A percentile compares a stretch with the other conserved stretches of the same genome.
Evolutionary conservation across 2,888 invertebrate species (phyloP).

Genomic region (Macaria liturata): DNA sequence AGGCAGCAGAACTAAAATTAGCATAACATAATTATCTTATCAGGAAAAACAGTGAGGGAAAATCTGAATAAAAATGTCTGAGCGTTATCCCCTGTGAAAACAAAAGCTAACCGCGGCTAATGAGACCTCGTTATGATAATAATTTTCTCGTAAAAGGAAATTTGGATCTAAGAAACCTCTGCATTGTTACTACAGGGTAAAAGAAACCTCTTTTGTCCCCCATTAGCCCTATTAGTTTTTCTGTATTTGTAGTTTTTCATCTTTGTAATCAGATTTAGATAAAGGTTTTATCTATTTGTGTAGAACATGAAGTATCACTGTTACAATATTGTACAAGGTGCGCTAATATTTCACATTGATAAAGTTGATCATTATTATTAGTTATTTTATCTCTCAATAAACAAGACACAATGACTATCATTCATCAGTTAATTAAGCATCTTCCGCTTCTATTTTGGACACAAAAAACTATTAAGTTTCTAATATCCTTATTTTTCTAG

Average conservation of each 20-base stretch:
- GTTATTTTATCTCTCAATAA: too few species aligned
- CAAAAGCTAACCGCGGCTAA: conserved; percentile 61
- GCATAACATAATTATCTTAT: conserved; percentile 66
- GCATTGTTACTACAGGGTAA: conserved; percentile 23
- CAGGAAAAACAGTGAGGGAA: conserved; percentile 46
- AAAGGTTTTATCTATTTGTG: too few species aligned
- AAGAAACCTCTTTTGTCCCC: conserved; percentile 6
- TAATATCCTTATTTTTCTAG: too few species aligned
- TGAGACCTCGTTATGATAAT: conserved; percentile 63
- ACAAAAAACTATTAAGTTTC: too few species aligned
- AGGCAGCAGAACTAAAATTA: conserved; percentile 51
- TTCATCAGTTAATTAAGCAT: too few species aligned
- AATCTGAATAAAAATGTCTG: conserved; percentile 40
- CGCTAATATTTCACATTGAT: too few species aligned
- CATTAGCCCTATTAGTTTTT: conserved; percentile 7
- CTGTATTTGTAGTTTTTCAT: background rate
- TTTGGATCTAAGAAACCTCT: conserved; percentile 33
- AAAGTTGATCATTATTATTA: too few species aligned
- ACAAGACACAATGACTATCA: too few species aligned
- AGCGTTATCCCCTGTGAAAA: conserved; percentile 48
- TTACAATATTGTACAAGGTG: too few species aligned
- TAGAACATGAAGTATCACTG: too few species aligned
- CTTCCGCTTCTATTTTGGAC: too few species aligned
- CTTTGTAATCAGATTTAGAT: too few species aligned
- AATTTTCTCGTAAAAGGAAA: conserved; percentile 54